Conservation (phyloP, 2,797 vertebrate species). For the Gallinago nigripennis region DNA sequence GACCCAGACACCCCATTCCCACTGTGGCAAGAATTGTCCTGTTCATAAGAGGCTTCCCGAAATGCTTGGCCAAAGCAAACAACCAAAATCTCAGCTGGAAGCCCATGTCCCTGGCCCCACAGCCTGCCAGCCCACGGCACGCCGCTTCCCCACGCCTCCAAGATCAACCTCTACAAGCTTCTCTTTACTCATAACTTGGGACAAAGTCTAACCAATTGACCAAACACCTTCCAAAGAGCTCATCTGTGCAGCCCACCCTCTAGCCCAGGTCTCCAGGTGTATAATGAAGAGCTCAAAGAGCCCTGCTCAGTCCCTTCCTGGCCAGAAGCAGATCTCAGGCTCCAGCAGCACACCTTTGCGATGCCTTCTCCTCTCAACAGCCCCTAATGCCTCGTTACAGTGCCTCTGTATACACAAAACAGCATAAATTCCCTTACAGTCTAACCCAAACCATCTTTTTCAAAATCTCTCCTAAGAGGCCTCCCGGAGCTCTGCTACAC, state of each 20-base stretch:
- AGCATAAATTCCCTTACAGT: background rate
- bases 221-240: background rate
- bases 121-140: background rate
- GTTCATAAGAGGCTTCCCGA: background rate
- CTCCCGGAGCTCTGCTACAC: background rate
- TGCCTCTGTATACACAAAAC: background rate
- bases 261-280: background rate
- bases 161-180: background rate
- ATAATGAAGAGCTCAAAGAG: background rate
- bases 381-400: background rate
- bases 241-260: fast-evolving
- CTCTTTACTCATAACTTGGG: background rate
- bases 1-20: fast-evolving
- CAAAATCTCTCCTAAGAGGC: background rate
- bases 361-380: background rate
- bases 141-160: background rate
- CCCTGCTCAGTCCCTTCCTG: background rate
- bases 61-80: background rate
- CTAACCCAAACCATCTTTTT: background rate
- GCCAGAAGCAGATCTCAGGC: background rate
- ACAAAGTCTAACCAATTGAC: background rate
- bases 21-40: background rate
- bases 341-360: fast-evolving
- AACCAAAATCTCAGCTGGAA: background rate
- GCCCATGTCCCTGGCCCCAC: fast-evolving